Evolutionary conservation across 2,888 invertebrate species (phyloP), one percentile per base, ranked within the genome.

Genomic region (Tortrix viridana): DNA sequence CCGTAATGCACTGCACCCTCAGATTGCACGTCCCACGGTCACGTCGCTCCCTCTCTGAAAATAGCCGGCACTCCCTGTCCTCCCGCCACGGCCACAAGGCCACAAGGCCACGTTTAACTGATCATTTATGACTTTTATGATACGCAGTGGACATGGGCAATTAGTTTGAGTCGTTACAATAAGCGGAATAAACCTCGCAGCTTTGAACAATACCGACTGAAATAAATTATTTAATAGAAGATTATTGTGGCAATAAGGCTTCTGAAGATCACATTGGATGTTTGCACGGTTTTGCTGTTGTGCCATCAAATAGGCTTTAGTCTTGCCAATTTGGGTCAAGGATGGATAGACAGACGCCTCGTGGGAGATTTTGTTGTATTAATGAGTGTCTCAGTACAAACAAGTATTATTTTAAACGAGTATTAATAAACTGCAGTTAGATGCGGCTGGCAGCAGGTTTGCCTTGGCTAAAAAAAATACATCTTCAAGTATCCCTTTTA

Each of bases 131-230:
- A 41, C 22, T 20, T 41, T 52, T 52, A 52, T 38, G n/a, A 52
- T n/a, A 18, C 32, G 9, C 32, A 7, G 32, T 2, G 32, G 32
- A 49, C 50, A 14, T 2, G 37, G 50, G 23, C 50, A 53, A 53
- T 53, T 53, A 53, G 20, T 53, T 53, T 20, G 53, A 53, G 53
- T 53, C 41, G 41, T 41, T 53, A 53, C 53, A 41, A 18, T 50
- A 37, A 50, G 38, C 41, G 53, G 9, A 7, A 41, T 53, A 16
- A 53, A 38, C 53, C 6, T 50, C 37, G 32, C 12, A 41, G n/a
- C 41, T 14, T 41, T 14, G 14, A 41, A 41, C 41, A n/a, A 6
- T 5, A 26, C 26, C 16, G 41, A 41, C 41, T 41, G 41, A 41
- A 32, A 32, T 32, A 32, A 32, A 32, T 32, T 32, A 32, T 32